Evolutionary conservation across 2,797 vertebrate genomes (phyloP).

Genomic region (Pampus argenteus): DNA sequence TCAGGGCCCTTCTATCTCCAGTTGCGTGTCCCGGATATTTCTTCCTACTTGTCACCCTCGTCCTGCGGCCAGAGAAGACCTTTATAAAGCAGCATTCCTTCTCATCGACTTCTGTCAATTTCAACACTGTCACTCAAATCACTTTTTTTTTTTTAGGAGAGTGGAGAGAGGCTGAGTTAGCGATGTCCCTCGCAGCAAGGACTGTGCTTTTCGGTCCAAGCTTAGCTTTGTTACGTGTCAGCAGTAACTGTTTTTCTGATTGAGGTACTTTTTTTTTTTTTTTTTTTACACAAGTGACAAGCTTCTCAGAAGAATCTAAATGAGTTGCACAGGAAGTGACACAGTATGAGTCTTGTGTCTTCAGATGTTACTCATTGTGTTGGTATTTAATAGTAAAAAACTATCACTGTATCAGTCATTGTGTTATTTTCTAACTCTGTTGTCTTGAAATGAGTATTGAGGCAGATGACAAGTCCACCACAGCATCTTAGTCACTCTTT

Average conservation of each 20-base stretch:
- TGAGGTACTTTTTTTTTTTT: constrained; percentile 19
- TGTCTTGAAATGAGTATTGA: constrained; percentile 31
- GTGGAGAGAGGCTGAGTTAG: constrained; percentile 53
- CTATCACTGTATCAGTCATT: background rate
- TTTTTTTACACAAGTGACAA: constrained; percentile 24
- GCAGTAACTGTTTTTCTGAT: constrained; percentile 23
- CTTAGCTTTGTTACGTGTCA: constrained; percentile 35
- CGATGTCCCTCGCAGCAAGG: constrained; percentile 62
- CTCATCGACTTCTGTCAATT: constrained; percentile 88
- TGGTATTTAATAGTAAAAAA: constrained; percentile 29
- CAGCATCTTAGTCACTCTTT: constrained; percentile 58
- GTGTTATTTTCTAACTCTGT: constrained; percentile 42
- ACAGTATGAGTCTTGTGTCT: constrained; percentile 8
- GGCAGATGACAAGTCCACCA: constrained; percentile 42
- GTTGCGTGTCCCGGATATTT: constrained; percentile 69
- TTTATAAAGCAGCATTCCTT: constrained; percentile 79
- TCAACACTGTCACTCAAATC: constrained; percentile 78
- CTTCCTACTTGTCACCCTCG: constrained; percentile 68
- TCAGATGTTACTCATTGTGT: background rate
- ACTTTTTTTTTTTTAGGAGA: constrained; percentile 63
- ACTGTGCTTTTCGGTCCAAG: constrained; percentile 69
- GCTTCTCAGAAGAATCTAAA: constrained; percentile 17
- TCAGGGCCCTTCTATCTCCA: constrained; percentile 80
- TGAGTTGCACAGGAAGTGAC: constrained; percentile 10
- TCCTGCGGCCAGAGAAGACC: constrained; percentile 79